Evolutionary conservation across 2,113 vertebrate genomes (phyloP).

Genomic region (Catharus minimus): DNA sequence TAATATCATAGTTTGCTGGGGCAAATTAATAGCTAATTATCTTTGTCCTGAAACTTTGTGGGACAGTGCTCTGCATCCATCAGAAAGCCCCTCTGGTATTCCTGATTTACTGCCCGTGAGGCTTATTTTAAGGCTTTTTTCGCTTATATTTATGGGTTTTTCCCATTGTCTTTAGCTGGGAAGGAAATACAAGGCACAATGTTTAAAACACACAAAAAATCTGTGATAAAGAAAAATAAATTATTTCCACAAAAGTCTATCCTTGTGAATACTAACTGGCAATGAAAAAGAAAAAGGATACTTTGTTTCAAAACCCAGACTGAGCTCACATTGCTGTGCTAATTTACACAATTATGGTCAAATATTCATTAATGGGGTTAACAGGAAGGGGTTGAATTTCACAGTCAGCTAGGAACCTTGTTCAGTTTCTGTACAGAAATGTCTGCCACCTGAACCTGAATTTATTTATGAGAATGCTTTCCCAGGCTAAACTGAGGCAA

Average conservation of each 20-base stretch:
- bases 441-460: background rate
- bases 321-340: background rate
- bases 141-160: background rate
- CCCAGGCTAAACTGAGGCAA: background rate
- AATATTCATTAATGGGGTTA: background rate
- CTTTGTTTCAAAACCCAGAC: background rate
- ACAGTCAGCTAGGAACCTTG: background rate
- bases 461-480: background rate
- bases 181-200: background rate
- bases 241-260: background rate
- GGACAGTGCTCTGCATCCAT: background rate
- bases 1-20: background rate
- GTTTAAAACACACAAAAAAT: background rate
- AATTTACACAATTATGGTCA: background rate
- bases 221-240: background rate
- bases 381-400: background rate
- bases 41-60: background rate
- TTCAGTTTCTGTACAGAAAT: background rate
- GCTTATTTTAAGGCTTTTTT: background rate
- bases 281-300: background rate
- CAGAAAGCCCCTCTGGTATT: background rate
- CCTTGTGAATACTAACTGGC: background rate
- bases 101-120: background rate
- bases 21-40: background rate
- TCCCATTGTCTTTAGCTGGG: background rate